phyloP scores from a whole-genome alignment of 2,888 invertebrate genomes.

The Scaptomyza tumidula region DNA sequence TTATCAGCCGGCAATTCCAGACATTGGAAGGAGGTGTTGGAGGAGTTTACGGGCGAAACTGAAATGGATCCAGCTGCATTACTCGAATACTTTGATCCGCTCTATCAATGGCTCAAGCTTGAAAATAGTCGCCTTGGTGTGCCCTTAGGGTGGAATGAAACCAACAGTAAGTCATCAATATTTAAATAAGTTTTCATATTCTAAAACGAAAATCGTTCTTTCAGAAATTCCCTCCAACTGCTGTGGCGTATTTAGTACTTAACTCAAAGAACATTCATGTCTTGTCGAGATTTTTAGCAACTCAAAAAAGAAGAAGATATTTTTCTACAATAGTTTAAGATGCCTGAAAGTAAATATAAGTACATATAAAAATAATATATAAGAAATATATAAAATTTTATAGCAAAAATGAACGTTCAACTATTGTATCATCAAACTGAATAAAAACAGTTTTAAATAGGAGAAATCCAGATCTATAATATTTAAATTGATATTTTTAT shows the following conservation, averaged over 20 bases:
- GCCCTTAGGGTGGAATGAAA: slow-evolving; percentile 87
- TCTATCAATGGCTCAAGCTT: slow-evolving; percentile 89
- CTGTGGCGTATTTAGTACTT: slow-evolving; percentile 67
- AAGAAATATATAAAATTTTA: too few species aligned
- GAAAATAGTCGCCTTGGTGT: slow-evolving; percentile 89
- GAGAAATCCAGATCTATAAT: slow-evolving; percentile 14
- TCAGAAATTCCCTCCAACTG: slow-evolving; percentile 73
- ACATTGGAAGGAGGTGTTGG: slow-evolving; percentile 93
- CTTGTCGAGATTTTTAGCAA: not conserved
- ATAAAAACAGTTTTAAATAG: not conserved
- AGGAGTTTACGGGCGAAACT: slow-evolving; percentile 91
- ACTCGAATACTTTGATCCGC: slow-evolving; percentile 91
- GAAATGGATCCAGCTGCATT: slow-evolving; percentile 91
- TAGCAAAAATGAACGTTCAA: too few species aligned
- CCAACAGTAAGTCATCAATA: slow-evolving; percentile 76
- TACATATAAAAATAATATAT: too few species aligned
- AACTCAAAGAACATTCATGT: slow-evolving; percentile 7
- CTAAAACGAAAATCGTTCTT: slow-evolving; percentile 10
- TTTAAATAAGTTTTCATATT: not conserved
- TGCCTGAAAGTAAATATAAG: too few species aligned
- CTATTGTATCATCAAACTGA: not conserved
- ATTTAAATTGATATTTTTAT: slow-evolving; percentile 76
- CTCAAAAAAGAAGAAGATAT: not conserved
- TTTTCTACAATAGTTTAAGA: not conserved
- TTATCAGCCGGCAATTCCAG: slow-evolving; percentile 89